These are phyloP conservation scores for Bombylius major DNA, from an alignment of 2,888 invertebrate genomes.

Conservation along the genomic window DNA sequence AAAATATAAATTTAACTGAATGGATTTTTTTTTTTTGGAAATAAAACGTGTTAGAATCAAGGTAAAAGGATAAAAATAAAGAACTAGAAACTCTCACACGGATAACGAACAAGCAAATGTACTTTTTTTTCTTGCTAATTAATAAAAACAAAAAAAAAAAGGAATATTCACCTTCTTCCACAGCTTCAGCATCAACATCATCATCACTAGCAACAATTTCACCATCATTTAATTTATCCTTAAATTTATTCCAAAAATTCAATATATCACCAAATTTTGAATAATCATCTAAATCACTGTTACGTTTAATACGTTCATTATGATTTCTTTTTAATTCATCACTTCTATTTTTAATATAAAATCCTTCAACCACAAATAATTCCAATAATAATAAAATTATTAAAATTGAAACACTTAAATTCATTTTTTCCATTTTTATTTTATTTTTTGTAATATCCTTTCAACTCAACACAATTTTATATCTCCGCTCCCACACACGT, in stretches of 20 bases:
- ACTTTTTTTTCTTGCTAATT: too few species aligned
- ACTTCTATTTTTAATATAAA: background rate
- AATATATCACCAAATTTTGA: background rate
- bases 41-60: too few species aligned
- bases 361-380: background rate
- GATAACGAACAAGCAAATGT: too few species aligned
- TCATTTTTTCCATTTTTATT: background rate
- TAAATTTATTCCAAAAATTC: background rate
- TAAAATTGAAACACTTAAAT: background rate
- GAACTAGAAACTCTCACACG: too few species aligned
- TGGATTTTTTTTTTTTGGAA: too few species aligned
- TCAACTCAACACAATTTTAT: too few species aligned
- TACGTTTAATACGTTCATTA: background rate
- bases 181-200: too few species aligned
- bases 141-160: background rate
- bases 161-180: background rate
- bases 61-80: too few species aligned
- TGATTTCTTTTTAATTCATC: background rate
- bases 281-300: background rate
- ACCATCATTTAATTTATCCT: background rate
- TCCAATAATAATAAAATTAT: background rate
- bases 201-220: background rate
- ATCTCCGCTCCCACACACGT: too few species aligned
- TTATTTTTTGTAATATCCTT: background rate
- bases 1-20: too few species aligned